Base-by-base conservation (phyloP, 2,797 vertebrate genomes). In the Garrulus glandarius region DNA sequence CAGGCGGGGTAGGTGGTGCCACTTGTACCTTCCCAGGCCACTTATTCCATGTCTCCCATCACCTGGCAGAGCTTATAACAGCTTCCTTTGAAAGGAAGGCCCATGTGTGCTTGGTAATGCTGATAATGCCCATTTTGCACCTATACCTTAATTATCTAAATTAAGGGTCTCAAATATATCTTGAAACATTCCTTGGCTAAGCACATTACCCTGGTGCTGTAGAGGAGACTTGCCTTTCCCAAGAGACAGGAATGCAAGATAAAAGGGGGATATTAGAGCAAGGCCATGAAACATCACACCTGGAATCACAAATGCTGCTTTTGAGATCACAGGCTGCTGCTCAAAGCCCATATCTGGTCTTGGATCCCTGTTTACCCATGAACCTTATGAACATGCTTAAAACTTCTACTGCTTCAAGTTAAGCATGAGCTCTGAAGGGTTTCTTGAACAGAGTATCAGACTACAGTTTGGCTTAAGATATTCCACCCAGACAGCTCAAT, bases 21-120 rank as follows among this genome's bases (percentile, higher is more conserved):
- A 3, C 19, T 87, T 1, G 0, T 5, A 27, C 24, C n/a, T 86
- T 71, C 23, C 50, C 36, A 75, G 17, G 17, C 3, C 41, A 32
- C 4, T 61, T 34, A 19, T 36, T 63, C 20, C 39, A 8, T 14
- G 11, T 34, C 8, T 61, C 27, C 59, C 30, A n/a, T 26, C 5
- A 7, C 24, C 32, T 32, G 44, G 27, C 5, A 15, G n/a, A 56
- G 8, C 23, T 67, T 57, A 2, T 12, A 50, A 23, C 13, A 70
- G 13, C 26, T 27, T 29, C 27, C 61, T 81, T 75, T 50, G 34
- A 81, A 57, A 53, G 36, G 13, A 60, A 63, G 34, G 24, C 37
- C 13, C 15, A 19, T 7, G 10, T 0, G 0, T 44, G 13, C 13
- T 64, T 36, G 1, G 0, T 49, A 82, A 69, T 26, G 56, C 15